Percentiles rank a stretch among this genome's conserved stretches.
These are phyloP conservation scores for Tetrapedia diversipes DNA, from an alignment of 2,888 invertebrate species.

Conservation along the genomic window DNA sequence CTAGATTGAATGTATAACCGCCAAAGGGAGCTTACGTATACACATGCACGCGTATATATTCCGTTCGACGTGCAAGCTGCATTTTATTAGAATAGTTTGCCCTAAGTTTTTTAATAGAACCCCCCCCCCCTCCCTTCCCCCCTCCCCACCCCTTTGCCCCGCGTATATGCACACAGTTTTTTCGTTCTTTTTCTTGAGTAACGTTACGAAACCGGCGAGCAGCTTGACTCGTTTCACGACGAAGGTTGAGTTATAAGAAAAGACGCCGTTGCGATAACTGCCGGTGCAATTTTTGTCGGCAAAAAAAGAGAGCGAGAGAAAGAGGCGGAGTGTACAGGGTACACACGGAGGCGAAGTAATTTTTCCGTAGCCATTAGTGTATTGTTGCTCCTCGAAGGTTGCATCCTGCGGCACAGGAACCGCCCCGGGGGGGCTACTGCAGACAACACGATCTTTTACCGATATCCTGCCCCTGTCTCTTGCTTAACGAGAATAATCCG, in stretches of 20 bases:
- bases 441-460: conserved; percentile 26
- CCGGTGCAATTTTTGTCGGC: conserved; percentile 34
- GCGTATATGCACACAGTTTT: not conserved
- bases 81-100: conserved; percentile 70
- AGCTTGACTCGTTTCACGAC: conserved; percentile 38
- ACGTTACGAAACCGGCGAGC: conserved; percentile 29
- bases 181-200: conserved; percentile 44
- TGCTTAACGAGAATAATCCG: conserved; percentile 21
- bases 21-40: conserved; percentile 3
- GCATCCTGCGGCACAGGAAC: conserved; percentile 6
- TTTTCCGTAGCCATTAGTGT: conserved; percentile 17
- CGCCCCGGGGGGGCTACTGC: not conserved
- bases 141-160: too few species aligned
- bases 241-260: conserved; percentile 40
- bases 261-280: conserved; percentile 15
- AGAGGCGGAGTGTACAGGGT: not conserved
- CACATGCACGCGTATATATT: conserved; percentile 5
- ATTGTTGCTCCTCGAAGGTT: conserved; percentile 3
- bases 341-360: conserved; percentile 11
- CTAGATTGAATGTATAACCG: conserved; percentile 26
- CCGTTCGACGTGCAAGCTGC: conserved; percentile 54
- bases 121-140: too few species aligned
- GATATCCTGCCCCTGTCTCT: not conserved
- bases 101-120: conserved; percentile 70
- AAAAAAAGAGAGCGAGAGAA: not conserved